These are phyloP conservation scores for Nycticebus coucang DNA, from an alignment of 2,113 vertebrate genomes.

Conservation along the genomic window DNA sequence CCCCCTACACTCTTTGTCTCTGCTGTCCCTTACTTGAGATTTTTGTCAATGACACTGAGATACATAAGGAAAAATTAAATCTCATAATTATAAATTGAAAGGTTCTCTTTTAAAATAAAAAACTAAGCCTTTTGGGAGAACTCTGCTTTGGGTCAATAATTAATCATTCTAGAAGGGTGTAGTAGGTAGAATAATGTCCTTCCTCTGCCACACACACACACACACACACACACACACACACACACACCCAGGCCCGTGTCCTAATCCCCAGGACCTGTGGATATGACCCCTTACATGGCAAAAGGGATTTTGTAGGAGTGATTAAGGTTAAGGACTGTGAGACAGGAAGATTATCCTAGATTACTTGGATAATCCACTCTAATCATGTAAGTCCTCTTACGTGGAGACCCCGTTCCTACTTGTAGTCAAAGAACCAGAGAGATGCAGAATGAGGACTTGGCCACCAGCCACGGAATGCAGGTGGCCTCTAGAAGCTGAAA, in stretches of 20 bases:
- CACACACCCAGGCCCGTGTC: neutral
- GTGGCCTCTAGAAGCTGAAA: neutral
- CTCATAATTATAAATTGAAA: too few relatives aligned
- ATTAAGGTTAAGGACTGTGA: neutral
- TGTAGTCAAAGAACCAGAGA: neutral
- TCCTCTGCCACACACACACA: neutral
- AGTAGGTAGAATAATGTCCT: neutral
- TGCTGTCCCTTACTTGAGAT: too few relatives aligned
- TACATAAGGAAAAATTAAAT: too few relatives aligned
- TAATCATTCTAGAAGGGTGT: neutral
- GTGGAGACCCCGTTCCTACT: neutral
- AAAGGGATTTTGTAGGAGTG: neutral
- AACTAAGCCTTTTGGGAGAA: constrained; percentile 1
- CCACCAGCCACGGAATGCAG: neutral
- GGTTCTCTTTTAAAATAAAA: neutral
- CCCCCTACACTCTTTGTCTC: too few relatives aligned
- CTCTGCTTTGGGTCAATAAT: neutral
- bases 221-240: neutral
- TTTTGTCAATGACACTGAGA: too few relatives aligned
- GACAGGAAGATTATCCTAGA: neutral
- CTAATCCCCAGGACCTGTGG: neutral
- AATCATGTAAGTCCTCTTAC: neutral
- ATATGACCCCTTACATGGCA: neutral
- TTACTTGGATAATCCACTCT: neutral
- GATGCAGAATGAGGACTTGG: neutral